These are phyloP conservation scores for Corbicula japonica DNA, from an alignment of 2,888 invertebrate species.

Conservation along the genomic window DNA sequence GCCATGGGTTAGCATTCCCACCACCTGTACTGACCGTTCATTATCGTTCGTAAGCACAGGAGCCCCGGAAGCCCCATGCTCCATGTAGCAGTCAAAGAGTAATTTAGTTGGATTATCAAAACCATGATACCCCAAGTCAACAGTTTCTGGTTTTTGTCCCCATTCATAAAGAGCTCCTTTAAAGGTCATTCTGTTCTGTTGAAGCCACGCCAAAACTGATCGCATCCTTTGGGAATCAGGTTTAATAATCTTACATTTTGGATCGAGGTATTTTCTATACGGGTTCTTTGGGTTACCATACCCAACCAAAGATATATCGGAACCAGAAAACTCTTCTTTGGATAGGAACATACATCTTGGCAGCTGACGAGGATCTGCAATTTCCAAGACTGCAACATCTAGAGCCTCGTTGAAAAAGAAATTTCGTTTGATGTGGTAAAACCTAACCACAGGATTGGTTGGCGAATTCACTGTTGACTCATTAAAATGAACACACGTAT, in stretches of 20 bases:
- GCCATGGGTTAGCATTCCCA: conserved; percentile 20
- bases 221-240: conserved; percentile 7
- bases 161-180: not conserved
- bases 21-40: not conserved
- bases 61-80: conserved; percentile 28
- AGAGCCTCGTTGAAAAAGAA: conserved; percentile 5
- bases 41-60: conserved; percentile 4
- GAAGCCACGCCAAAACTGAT: conserved; percentile 5
- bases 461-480: too few relatives aligned
- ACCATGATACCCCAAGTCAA: conserved; percentile 7
- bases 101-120: conserved; percentile 7
- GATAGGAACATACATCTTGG: too few relatives aligned
- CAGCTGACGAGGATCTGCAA: conserved; percentile 6
- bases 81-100: conserved; percentile 17
- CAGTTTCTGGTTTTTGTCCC: not conserved
- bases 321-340: too few relatives aligned
- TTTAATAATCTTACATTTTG: conserved; percentile 11
- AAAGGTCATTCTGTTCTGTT: not conserved
- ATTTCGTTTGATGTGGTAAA: not conserved
- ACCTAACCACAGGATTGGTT: too few relatives aligned
- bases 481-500: conserved; percentile 1
- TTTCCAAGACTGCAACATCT: conserved; percentile 13
- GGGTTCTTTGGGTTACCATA: conserved; percentile 4
- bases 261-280: conserved; percentile 10
- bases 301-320: conserved; percentile 15